Evolutionary conservation across 2,797 vertebrate species (phyloP).

Genomic region (Poecilia velifera): DNA sequence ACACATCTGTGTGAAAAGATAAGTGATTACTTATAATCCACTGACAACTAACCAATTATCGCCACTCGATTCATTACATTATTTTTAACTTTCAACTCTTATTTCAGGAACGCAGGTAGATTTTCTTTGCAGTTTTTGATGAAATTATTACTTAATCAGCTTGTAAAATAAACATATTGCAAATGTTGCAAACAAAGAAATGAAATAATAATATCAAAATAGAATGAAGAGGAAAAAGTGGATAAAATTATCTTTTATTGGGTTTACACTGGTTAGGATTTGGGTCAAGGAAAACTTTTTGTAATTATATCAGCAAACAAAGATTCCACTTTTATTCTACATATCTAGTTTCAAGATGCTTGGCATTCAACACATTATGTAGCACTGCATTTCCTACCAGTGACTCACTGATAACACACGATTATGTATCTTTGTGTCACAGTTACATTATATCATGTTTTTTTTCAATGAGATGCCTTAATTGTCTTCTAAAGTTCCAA

Average conservation of each 20-base stretch:
- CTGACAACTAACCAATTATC: background rate
- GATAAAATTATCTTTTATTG: background rate
- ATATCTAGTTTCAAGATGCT: background rate
- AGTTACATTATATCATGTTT: background rate
- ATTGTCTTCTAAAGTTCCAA: background rate
- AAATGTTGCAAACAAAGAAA: background rate
- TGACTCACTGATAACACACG: background rate
- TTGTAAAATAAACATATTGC: background rate
- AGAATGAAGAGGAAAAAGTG: background rate
- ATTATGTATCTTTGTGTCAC: background rate
- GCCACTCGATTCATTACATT: background rate
- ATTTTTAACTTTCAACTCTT: background rate
- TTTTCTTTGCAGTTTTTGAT: background rate
- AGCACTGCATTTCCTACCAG: background rate
- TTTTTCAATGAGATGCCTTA: background rate
- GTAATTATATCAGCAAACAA: background rate
- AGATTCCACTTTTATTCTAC: background rate
- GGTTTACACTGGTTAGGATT: background rate
- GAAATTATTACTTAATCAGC: background rate
- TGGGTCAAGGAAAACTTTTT: background rate
- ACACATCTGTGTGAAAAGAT: slow-evolving; percentile 17
- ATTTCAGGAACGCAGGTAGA: background rate
- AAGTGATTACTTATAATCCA: slow-evolving; percentile 4
- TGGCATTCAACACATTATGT: background rate
- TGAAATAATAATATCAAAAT: background rate